Evolutionary conservation across 2,888 invertebrate genomes (phyloP), one percentile per base, ranked within the genome.

Genomic region (Cantharis lateralis): DNA sequence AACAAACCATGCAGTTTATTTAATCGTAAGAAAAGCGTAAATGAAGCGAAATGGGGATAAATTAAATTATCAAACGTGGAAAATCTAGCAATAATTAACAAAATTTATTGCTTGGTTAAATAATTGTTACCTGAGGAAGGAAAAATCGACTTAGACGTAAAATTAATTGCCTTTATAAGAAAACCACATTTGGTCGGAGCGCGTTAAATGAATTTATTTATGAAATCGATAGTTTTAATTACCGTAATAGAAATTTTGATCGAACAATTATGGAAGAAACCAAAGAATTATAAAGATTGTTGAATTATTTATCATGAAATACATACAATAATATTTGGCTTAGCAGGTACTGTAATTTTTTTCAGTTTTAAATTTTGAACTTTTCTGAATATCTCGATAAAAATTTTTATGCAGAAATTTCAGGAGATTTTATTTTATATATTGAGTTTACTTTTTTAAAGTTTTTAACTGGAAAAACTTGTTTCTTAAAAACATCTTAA

Each of bases 41-140:
- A 48, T 32, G 13, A 32, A 32, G 5, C n/a, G 5, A 48, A 48
- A 7, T n/a, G 32, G 5, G 5, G 32, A 32, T 32, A 32, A 48
- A 48, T 48, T 48, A 48, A 48, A 48, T 48, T 48, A 48, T 32
- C 48, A 48, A 48, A 48, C 48, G 48, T 48, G n/a, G 48, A 48
- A 48, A 66, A 66, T 20, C 20, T 66, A 66, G 24, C 64, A 18
- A 66, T 20, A 66, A 66, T 66, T 24, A 20, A 66, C 64, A 66
- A 66, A 66, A 66, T 66, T 66, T 66, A 66, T 66, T 66, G 20
- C 64, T 18, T 66, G 24, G 64, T 66, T 66, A 66, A 48, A 48
- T 48, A 48, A 48, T 48, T 48, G 48, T 48, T 48, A 48, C 48
- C 48, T 48, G 48, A 48, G n/a, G 48, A 48, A 48, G n/a, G 48